These are phyloP conservation scores for Ricordea florida DNA, from an alignment of 92 coral and sea anemone genomes.

Conservation along the genomic window DNA sequence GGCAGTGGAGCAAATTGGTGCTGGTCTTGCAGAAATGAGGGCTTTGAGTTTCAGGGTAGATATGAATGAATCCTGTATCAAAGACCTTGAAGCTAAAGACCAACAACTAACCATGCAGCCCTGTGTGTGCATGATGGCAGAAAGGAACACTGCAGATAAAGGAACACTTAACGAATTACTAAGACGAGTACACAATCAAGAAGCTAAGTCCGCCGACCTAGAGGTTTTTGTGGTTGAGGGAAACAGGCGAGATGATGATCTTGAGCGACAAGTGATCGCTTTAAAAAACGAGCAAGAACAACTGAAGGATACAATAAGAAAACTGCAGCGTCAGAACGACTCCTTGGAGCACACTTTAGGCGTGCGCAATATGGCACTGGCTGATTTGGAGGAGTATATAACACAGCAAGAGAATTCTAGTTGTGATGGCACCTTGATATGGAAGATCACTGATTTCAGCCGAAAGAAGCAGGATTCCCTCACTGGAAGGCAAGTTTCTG, in stretches of 20 bases:
- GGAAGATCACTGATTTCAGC: constrained; percentile 49
- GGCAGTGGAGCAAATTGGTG: not conserved
- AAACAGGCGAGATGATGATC: constrained; percentile 6
- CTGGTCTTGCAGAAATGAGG: not conserved
- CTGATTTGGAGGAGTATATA: constrained; percentile 21
- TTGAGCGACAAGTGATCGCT: not conserved
- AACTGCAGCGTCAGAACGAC: constrained; percentile 7
- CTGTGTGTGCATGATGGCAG: too few species aligned
- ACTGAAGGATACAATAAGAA: not conserved
- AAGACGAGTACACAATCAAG: constrained; percentile 7
- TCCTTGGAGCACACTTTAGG: constrained; percentile 14
- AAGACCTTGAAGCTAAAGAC: not conserved
- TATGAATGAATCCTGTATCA: not conserved
- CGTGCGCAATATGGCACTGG: constrained; percentile 12
- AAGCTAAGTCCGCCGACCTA: constrained; percentile 19
- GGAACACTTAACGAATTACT: not conserved
- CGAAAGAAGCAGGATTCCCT: constrained; percentile 31
- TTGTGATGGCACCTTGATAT: constrained; percentile 36
- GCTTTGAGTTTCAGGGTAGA: not conserved
- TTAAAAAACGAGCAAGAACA: not conserved
- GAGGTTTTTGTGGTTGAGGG: constrained; percentile 30
- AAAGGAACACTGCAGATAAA: not conserved
- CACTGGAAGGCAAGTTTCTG: constrained; percentile 20
- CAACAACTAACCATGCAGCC: not conserved
- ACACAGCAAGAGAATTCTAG: not conserved